Evolutionary conservation across 2,888 invertebrate genomes (phyloP), one percentile per base, ranked within the genome.

Genomic region (Dicycla oo): DNA sequence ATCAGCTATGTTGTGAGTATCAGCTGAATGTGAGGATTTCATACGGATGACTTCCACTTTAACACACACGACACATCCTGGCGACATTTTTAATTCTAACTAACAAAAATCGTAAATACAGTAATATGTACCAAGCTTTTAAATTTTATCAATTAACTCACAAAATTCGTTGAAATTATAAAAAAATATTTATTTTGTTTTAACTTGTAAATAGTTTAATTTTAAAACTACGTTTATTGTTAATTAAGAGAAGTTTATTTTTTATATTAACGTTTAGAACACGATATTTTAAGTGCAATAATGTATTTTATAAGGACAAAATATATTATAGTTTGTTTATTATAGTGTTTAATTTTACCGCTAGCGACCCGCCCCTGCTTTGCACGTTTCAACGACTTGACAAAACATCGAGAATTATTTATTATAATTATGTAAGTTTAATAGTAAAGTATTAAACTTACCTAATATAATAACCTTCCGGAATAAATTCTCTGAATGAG

Each of bases 211-310:
- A 85, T 86, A 86, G 34, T 73, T 64, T 73, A 77, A 77, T 18
- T 69, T 51, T 30, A 51, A 57, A 83, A 61, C 43, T 79, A 79
- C 23, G 47, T 69, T 86, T 74, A 78, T 82, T 84, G 69, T 76
- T 77, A 72, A 68, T 75, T 81, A 84, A 80, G 74, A 80, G 75
- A 81, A 76, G 43, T 69, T 80, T 88, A 90, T 88, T 87, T n/a
- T 91, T 91, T 90, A 86, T 89, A 89, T 84, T 77, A 86, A 81
- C 43, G 72, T 87, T 86, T 88, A 87, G 85, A 86, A 86, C 85
- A 84, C 82, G 84, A 86, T 85, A 87, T 84, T 80, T 40, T 86
- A 90, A 86, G 90, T 92, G 93, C 93, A 93, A 92, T 93, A 90
- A 88, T 90, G 86, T 91, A 90, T 90, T 88, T 85, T 89, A 88